Base-by-base conservation (phyloP, 2,888 invertebrate species). In the Erynnis tages region DNA sequence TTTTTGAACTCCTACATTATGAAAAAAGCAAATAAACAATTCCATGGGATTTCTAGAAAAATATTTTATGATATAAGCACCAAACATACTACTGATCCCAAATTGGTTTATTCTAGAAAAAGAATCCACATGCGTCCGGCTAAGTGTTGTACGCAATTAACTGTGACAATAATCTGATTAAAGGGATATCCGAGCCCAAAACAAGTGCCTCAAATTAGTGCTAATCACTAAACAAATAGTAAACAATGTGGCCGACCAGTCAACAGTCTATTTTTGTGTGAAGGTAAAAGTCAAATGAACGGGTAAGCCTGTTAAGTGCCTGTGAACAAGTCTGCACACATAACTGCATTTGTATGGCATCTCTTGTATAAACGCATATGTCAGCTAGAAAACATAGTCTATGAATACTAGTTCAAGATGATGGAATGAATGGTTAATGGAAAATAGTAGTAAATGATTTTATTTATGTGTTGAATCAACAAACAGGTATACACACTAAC, bases 181-280 rank as follows among this genome's bases (percentile, higher is more conserved):
- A n/a, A n/a, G n/a, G n/a, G n/a, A n/a, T n/a, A n/a, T n/a, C n/a
- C n/a, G n/a, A n/a, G n/a, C n/a, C n/a, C n/a, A n/a, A n/a, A n/a
- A n/a, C n/a, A 21, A 21, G 4, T 4, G 10, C 10, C 10, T 10
- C 1, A 16, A 17, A 10, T 17, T 11, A 8, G 1, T 23, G 16
- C 25, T 45, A 11, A 34, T 16, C 34, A 32, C 13, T 17, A 47
- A 11, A 16, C 6, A 3, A 10, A 17, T 29, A 16, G 48, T 40
- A 32, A 32, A 47, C 35, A 46, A 14, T 11, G 11, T 17, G 17
- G 57, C 66, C 66, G 67, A 11, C 72, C 73, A 78, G 69, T 76
- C 69, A 76, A 76, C 71, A 71, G 71, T 65, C 74, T 79, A 77
- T 70, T 77, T 76, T 79, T 73, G 76, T 63, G 58, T 38, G 56